Evolutionary conservation across 2,888 invertebrate genomes (phyloP).

Genomic region (Nowickia ferox): DNA sequence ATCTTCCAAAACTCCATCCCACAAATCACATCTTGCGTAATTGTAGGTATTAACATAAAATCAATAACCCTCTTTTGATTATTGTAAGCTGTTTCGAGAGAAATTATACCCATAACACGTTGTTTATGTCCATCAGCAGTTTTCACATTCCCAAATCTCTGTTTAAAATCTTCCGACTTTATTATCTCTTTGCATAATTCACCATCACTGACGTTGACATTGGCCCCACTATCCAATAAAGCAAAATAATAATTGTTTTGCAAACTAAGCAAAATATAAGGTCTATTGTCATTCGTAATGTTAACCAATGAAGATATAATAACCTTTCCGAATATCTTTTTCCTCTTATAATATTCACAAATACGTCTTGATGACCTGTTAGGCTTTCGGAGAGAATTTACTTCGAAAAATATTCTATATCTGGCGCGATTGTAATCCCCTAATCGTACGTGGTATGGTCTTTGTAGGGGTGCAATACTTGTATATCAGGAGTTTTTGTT

Average conservation of each 20-base stretch:
- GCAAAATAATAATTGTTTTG: background rate
- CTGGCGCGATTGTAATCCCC: background rate
- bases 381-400: background rate
- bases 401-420: background rate
- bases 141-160: background rate
- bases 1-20: conserved; percentile 10
- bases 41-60: conserved; percentile 5
- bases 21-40: conserved; percentile 1
- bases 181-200: background rate
- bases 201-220: background rate
- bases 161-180: background rate
- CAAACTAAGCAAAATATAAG: background rate
- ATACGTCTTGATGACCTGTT: background rate
- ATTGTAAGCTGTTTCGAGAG: background rate
- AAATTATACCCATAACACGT: background rate
- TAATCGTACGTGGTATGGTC: background rate
- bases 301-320: background rate
- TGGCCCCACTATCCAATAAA: conserved; percentile 12
- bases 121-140: conserved; percentile 1
- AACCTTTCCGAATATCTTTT: background rate
- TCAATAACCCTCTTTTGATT: background rate
- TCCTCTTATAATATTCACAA: background rate
- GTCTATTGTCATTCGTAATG: background rate
- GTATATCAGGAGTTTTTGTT: background rate
- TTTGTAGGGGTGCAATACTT: background rate